Percentiles rank a stretch among this genome's conserved stretches.
These are phyloP conservation scores for Dolichallabes microphthalmus DNA, from an alignment of 2,113 vertebrate species.

Conservation along the genomic window DNA sequence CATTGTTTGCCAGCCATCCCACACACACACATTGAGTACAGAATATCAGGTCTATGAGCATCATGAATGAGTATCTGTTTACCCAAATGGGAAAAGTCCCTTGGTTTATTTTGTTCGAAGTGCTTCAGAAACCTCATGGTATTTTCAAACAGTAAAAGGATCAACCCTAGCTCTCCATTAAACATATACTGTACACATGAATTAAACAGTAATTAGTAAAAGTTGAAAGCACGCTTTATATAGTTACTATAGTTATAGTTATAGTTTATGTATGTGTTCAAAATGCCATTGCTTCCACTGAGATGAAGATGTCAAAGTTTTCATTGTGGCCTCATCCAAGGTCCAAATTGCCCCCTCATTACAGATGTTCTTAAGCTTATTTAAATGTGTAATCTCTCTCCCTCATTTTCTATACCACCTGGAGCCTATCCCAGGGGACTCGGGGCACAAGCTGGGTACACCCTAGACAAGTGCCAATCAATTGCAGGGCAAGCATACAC, in stretches of 20 bases:
- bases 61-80: neutral
- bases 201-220: neutral
- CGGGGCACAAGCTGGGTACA: too few species aligned
- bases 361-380: neutral
- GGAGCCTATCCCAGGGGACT: too few species aligned
- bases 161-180: neutral
- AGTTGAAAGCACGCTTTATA: neutral
- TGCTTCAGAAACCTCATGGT: neutral
- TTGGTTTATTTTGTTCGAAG: neutral
- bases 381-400: neutral
- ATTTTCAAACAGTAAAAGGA: neutral
- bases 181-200: neutral
- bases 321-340: neutral
- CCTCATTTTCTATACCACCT: too few species aligned
- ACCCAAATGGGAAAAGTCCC: neutral
- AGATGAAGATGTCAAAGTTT: neutral
- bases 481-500: too few species aligned
- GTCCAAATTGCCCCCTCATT: neutral
- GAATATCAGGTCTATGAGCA: neutral
- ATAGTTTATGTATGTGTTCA: too few species aligned
- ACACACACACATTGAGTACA: neutral
- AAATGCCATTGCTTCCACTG: neutral
- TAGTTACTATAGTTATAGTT: neutral
- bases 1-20: slow-evolving; percentile 5
- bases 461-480: too few species aligned